A percentile compares a stretch with the other conserved stretches of the same genome.
phyloP scores from a whole-genome alignment of 2,888 invertebrate species.

The Heteromyza rotundicornis region DNA sequence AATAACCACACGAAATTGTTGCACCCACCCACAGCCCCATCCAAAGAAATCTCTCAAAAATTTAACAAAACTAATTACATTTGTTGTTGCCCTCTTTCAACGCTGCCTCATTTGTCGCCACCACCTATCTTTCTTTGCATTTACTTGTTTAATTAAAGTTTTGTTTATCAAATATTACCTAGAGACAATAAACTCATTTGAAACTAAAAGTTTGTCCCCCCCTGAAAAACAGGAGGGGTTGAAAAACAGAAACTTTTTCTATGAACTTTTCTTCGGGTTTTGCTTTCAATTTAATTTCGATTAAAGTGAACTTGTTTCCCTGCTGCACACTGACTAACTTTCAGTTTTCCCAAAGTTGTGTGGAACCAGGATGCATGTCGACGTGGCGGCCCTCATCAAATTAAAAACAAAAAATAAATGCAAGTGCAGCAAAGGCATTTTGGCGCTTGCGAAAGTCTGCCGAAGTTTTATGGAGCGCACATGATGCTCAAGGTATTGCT shows the following conservation, averaged over 20 bases:
- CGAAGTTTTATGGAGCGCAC: conserved; percentile 26
- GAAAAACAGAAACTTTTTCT: neutral
- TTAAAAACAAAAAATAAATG: conserved; percentile 20
- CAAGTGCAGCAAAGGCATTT: conserved; percentile 11
- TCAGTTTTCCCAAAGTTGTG: neutral
- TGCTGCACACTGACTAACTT: neutral
- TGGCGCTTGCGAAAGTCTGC: neutral
- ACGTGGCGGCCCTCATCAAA: neutral
- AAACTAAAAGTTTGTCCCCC: conserved; percentile 9
- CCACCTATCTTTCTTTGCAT: neutral
- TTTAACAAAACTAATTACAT: conserved; percentile 54
- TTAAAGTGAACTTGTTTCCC: conserved; percentile 20
- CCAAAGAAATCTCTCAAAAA: conserved; percentile 42
- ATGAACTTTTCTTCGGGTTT: conserved; percentile 10
- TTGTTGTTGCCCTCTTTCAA: conserved; percentile 24
- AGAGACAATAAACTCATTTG: neutral
- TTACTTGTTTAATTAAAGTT: conserved; percentile 13
- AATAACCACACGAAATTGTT: no score
- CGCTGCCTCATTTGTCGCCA: neutral
- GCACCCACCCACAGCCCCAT: no score
- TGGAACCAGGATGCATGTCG: neutral
- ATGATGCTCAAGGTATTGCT: no score
- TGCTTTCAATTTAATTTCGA: conserved; percentile 24
- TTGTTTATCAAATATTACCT: neutral
- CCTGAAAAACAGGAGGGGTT: no score